These are phyloP conservation scores for Harpagoxenus sublaevis DNA, from an alignment of 2,888 invertebrate genomes.

Conservation along the genomic window DNA sequence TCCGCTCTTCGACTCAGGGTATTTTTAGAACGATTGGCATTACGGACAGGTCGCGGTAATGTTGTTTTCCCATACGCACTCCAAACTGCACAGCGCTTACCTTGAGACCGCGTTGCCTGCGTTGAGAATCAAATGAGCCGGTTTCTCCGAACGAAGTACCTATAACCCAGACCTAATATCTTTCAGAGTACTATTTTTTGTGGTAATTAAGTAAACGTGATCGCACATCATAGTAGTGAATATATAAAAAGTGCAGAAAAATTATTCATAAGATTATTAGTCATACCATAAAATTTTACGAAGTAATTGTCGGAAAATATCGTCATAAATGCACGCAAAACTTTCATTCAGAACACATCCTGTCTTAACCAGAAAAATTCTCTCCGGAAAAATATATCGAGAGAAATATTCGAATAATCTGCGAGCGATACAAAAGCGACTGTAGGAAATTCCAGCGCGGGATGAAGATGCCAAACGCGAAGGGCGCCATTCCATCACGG, in stretches of 20 bases:
- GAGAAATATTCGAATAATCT: conserved; percentile 11
- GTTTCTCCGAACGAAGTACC: background rate
- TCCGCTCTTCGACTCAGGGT: conserved; percentile 51
- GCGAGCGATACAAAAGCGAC: conserved; percentile 2
- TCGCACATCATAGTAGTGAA: background rate
- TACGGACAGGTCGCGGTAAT: conserved; percentile 45
- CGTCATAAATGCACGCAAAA: background rate
- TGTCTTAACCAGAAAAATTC: background rate
- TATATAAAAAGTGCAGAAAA: background rate
- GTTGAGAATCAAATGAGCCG: conserved; percentile 20
- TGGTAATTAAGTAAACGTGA: background rate
- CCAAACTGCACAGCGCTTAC: conserved; percentile 24
- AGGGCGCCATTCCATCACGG: conserved; percentile 55
- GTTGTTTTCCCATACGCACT: conserved; percentile 47
- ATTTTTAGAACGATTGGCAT: conserved; percentile 56
- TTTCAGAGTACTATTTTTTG: background rate
- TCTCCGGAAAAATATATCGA: background rate
- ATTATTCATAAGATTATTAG: background rate
- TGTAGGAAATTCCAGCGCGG: conserved; percentile 17
- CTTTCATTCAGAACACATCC: background rate
- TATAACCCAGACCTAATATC: background rate
- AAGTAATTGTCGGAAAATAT: too few relatives aligned
- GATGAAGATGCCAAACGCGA: conserved; percentile 28
- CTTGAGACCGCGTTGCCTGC: conserved; percentile 21
- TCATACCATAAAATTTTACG: background rate